Evolutionary conservation across 2,888 invertebrate genomes (phyloP).

Genomic region (Drosophila lacicola): DNA sequence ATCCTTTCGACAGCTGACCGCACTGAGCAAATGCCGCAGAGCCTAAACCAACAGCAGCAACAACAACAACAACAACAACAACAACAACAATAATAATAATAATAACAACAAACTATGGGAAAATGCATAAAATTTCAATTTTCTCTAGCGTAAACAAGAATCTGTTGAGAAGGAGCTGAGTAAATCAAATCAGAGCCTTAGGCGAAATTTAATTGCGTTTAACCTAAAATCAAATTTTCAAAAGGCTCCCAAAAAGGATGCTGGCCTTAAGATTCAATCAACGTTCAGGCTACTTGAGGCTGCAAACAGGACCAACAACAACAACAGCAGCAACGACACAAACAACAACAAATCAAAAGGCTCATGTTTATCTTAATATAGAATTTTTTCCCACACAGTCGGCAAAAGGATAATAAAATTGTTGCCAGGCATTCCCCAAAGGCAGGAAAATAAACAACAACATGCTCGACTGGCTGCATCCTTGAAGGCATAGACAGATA

Average conservation of each 20-base stretch:
- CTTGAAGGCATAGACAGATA: slow-evolving; percentile 50
- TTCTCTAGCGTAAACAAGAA: slow-evolving; percentile 67
- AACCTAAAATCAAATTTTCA: slow-evolving; percentile 78
- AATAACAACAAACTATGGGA: slow-evolving; percentile 29
- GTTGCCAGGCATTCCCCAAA: slow-evolving; percentile 57
- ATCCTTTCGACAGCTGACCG: slow-evolving; percentile 68
- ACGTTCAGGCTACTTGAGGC: slow-evolving; percentile 61
- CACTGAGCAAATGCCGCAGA: slow-evolving; percentile 41
- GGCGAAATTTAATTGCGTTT: slow-evolving; percentile 80
- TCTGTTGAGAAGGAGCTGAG: slow-evolving; percentile 15
- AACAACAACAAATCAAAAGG: slow-evolving; percentile 72
- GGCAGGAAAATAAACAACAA: slow-evolving; percentile 72
- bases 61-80: slow-evolving; percentile 32
- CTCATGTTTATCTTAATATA: slow-evolving; percentile 75
- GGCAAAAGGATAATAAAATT: slow-evolving; percentile 76
- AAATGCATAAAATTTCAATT: slow-evolving; percentile 76
- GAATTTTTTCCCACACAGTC: slow-evolving; percentile 57
- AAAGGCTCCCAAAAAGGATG: slow-evolving; percentile 42
- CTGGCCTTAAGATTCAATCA: slow-evolving; percentile 73
- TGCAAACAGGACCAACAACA: slow-evolving; percentile 29
- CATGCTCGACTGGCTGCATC: slow-evolving; percentile 60
- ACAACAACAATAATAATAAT: slow-evolving; percentile 38
- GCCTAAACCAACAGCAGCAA: slow-evolving; percentile 30
- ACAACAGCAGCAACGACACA: slow-evolving; percentile 26
- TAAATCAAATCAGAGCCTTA: slow-evolving; percentile 70